Base-by-base conservation (phyloP, 2,888 invertebrate species). In the Troglohyphantes excavatus region DNA sequence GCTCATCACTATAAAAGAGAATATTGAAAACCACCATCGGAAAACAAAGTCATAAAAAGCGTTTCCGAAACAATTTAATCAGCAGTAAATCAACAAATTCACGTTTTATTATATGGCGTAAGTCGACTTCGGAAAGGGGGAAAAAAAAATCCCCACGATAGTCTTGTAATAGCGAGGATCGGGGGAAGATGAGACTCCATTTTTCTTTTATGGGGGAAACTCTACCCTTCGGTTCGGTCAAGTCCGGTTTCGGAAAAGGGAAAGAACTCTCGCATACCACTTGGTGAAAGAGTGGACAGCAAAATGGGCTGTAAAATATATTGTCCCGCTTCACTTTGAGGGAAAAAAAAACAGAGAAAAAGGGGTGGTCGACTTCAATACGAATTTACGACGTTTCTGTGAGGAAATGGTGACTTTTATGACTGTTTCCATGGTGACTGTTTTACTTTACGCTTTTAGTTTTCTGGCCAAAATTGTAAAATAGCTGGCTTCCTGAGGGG, bases 291-390 rank as follows among this genome's bases (percentile, higher is more conserved):
- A 75, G 75, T 75, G 63, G 78, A 81, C 29, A 53, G 33, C 79
- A 46, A 81, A 81, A 81, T 81, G 26, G 79, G 79, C 79, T 68
- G 79, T 81, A 81, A 81, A 81, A 68, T 67, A 81, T 81, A 81
- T 43, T 81, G 79, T 81, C 79, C 68, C 19, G 39, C 43, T 46
- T 78, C 65, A 21, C 43, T 0, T n/a, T n/a, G n/a, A n/a, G 43
- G 33, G 21, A 27, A 65, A 65, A 43, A 26, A 63, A 65, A 27
- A 75, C n/a, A 43, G 43, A 19, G n/a, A 70, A 39, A 33, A 27
- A 33, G 33, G 68, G 0, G 29, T 27, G 33, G 29, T 21, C 27
- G 21, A 29, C 33, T 26, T 68, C 79, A 21, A 81, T 59, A 46
- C 79, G 65, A 68, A 81, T 81, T 81, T 81, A 81, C 79, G 68